Percentiles rank a stretch among this genome's conserved stretches.
Evolutionary conservation across 2,888 invertebrate species (phyloP).

Genomic region (Erebia aethiops): DNA sequence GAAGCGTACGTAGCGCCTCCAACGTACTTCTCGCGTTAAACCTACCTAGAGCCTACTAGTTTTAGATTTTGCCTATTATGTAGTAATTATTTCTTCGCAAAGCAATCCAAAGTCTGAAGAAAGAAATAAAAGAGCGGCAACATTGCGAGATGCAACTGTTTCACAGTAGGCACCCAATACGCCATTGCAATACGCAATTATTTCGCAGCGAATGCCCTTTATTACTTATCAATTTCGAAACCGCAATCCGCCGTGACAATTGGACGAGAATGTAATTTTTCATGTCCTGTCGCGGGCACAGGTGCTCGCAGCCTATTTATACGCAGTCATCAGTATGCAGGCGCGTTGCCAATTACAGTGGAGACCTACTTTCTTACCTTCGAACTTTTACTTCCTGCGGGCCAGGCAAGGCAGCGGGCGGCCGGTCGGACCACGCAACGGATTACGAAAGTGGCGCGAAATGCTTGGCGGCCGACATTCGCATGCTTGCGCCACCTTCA

Average conservation of each 20-base stretch:
- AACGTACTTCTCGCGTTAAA: too few species aligned
- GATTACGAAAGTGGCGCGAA: conserved; percentile 83
- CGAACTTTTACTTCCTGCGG: conserved; percentile 84
- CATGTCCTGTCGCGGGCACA: conserved; percentile 50
- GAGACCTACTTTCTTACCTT: conserved; percentile 84
- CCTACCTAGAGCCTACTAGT: too few species aligned
- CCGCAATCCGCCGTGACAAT: conserved; percentile 6
- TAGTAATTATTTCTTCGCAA: too few species aligned
- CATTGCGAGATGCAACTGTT: background rate
- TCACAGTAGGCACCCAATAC: background rate
- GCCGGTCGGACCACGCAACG: conserved; percentile 80
- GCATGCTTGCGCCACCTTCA: conserved; percentile 81
- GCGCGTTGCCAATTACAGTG: conserved; percentile 79
- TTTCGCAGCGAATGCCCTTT: conserved; percentile 11
- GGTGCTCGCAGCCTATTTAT: conserved; percentile 70
- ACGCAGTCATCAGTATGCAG: conserved; percentile 77
- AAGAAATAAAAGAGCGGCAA: background rate
- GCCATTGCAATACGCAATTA: background rate
- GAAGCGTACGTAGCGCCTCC: too few species aligned
- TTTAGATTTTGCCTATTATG: too few species aligned
- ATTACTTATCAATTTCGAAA: background rate
- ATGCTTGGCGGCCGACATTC: conserved; percentile 82
- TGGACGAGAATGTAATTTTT: conserved; percentile 41
- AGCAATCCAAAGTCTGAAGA: background rate
- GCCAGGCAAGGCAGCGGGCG: conserved; percentile 64